Base-by-base conservation (phyloP, 2,797 vertebrate genomes). In the Sus cebifrons region DNA sequence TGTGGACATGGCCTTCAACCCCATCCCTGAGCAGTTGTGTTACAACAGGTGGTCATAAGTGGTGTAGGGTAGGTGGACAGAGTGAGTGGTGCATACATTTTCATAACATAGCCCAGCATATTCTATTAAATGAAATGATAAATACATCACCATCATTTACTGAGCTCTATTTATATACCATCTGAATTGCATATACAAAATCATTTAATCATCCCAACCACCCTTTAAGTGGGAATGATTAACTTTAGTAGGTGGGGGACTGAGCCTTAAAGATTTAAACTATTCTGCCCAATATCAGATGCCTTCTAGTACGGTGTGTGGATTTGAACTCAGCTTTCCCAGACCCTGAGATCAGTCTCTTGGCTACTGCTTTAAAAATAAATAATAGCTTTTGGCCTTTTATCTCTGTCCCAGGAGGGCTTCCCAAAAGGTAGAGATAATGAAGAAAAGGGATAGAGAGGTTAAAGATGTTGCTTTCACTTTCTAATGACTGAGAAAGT, bases 171-270 rank as follows among this genome's bases (percentile, higher is more conserved):
- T 89, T 82, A 94, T 44, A 20, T 68, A 86, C 4, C 27, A 62
- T 49, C 52, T 52, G 65, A 44, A 49, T 75, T 81, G 3, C n/a
- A 74, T 25, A 78, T 27, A 75, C 32, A 64, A 89, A 58, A 36
- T 93, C n/a, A 65, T 32, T 84, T 77, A 94, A 86, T 94, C 67
- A 78, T 82, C 12, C 60, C 36, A 90, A 52, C 25, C 14, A 88
- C 65, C 1, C 2, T 14, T 77, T 40, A 14, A n/a, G 32, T 70
- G 25, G 29, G 23, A 82, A 78, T 87, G 86, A 87, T 60, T 91
- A 92, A 91, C 6, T 29, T 73, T 81, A 65, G n/a, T 78, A 84
- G 32, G 62, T 49, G 25, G 11, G 44, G 36, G 17, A 40, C 23
- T 71, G 40, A 87, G 11, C 9, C 49, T 85, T 65, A 89, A 73